phyloP scores from a whole-genome alignment of 2,113 vertebrate genomes.

The Plectropomus leopardus region DNA sequence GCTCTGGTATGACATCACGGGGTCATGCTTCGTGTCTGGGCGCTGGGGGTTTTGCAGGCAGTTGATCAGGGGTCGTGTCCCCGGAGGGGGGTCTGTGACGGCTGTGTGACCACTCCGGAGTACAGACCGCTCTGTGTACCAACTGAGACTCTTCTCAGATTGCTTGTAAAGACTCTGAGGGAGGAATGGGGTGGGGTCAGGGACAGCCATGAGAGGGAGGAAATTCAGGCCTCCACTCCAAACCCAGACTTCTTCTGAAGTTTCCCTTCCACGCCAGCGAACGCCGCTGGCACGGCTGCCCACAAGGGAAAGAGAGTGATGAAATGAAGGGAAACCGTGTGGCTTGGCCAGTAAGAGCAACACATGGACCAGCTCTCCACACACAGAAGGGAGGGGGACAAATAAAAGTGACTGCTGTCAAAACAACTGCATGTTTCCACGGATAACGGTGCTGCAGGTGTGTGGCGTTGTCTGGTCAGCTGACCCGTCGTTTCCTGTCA shows the following conservation, averaged over 20 bases:
- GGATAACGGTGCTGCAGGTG: conserved; percentile 74
- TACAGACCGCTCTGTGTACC: conserved; percentile 70
- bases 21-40: conserved; percentile 62
- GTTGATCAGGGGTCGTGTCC: conserved; percentile 55
- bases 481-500: conserved; percentile 78
- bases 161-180: conserved; percentile 38
- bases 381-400: conserved; percentile 46
- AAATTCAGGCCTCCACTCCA: conserved; percentile 51
- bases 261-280: conserved; percentile 57
- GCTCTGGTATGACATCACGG: conserved; percentile 55
- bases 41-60: conserved; percentile 50
- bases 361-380: conserved; percentile 12
- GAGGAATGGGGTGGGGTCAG: conserved; percentile 24
- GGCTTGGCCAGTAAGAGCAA: conserved; percentile 38
- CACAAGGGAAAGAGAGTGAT: conserved; percentile 60
- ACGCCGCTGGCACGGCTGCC: conserved; percentile 58
- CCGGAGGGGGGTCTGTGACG: conserved; percentile 52
- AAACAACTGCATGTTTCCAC: conserved; percentile 71
- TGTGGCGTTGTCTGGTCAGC: conserved; percentile 67
- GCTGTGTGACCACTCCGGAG: conserved; percentile 38
- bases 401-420: conserved; percentile 61
- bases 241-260: conserved; percentile 32
- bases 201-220: conserved; percentile 31
- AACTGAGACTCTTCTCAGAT: conserved; percentile 59
- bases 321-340: conserved; percentile 66